Percentiles rank a stretch among this genome's conserved stretches.
Conservation (phyloP, 2,113 vertebrate species). For the Trochalopteron elliotii region DNA sequence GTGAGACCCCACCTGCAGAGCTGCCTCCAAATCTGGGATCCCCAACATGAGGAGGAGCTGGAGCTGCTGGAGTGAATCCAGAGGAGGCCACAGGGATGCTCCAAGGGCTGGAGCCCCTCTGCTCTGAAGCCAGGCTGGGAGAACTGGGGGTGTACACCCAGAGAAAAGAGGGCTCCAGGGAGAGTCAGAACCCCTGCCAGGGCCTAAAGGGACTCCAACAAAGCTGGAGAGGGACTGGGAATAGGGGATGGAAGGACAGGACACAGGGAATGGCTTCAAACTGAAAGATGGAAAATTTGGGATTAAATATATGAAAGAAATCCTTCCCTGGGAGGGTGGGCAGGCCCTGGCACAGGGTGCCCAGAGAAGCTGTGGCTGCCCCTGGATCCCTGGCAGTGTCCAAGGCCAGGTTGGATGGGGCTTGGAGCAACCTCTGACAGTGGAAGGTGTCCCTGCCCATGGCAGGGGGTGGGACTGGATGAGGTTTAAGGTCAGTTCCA, state of each 20-base stretch:
- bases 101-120: neutral
- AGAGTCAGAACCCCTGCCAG: neutral
- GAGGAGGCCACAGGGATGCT: rapidly evolving
- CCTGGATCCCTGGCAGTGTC: neutral
- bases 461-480: rapidly evolving
- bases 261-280: neutral
- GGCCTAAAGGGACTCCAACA: neutral
- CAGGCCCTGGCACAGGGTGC: neutral
- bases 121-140: neutral
- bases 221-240: neutral
- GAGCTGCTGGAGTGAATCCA: neutral
- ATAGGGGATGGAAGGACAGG: neutral
- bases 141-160: neutral
- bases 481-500: neutral
- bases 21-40: neutral
- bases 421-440: neutral
- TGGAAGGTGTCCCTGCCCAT: neutral
- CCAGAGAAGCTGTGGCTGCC: neutral
- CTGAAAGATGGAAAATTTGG: neutral
- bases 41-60: rapidly evolving
- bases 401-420: neutral
- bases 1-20: neutral
- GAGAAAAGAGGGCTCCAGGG: neutral
- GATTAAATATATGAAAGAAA: neutral
- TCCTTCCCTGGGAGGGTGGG: rapidly evolving